Conservation (phyloP, 2,797 vertebrate species). For the Channa striata region DNA sequence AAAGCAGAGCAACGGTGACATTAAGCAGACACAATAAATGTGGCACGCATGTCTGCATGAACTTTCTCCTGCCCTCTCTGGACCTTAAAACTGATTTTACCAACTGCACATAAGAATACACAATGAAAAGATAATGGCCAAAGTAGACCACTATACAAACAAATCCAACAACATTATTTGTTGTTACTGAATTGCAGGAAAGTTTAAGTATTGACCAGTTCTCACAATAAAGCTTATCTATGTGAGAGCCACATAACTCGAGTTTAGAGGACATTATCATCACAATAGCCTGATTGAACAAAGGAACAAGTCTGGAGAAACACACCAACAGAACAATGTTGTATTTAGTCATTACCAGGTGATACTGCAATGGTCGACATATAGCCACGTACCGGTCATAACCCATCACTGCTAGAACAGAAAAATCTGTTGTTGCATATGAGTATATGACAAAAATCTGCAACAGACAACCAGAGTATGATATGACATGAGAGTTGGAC, state of each 20-base stretch:
- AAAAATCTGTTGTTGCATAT: constrained; percentile 43
- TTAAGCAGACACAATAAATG: constrained; percentile 66
- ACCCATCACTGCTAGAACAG: constrained; percentile 62
- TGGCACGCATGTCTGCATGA: constrained; percentile 66
- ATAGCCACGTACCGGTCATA: constrained; percentile 73
- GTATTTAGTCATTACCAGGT: constrained; percentile 4
- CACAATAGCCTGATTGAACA: not conserved
- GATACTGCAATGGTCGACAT: constrained; percentile 68
- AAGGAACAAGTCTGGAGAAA: constrained; percentile 13
- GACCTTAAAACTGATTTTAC: constrained; percentile 17
- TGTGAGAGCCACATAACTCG: constrained; percentile 32
- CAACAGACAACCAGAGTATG: constrained; percentile 48
- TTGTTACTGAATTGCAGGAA: constrained; percentile 29
- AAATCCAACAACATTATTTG: constrained; percentile 15
- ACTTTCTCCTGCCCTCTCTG: constrained; percentile 54
- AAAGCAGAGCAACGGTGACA: constrained; percentile 47
- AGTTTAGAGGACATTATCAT: not conserved
- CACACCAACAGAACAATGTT: too few species aligned
- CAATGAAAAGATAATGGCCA: constrained; percentile 33
- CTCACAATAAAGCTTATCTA: constrained; percentile 51
- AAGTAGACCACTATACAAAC: constrained; percentile 2
- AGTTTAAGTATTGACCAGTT: constrained; percentile 70
- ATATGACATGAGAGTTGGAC: constrained; percentile 44
- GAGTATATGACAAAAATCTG: constrained; percentile 60
- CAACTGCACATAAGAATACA: constrained; percentile 48